These are phyloP conservation scores for Aptenodytes forsteri DNA, from an alignment of 2,113 vertebrate species.

Conservation along the genomic window DNA sequence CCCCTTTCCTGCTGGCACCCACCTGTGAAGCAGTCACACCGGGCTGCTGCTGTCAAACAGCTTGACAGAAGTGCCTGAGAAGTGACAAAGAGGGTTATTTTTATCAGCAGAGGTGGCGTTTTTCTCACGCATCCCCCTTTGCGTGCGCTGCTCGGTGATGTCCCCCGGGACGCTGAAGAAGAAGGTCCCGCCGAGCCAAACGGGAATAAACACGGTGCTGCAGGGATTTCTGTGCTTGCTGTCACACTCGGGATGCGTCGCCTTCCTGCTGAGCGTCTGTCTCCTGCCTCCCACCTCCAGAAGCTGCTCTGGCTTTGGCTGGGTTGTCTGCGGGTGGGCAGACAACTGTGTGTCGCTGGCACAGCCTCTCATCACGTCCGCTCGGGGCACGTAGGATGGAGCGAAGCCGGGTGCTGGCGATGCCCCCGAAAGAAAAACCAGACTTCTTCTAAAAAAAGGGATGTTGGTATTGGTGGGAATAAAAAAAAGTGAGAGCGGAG, in stretches of 20 bases:
- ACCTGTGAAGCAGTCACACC: background rate
- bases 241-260: rapidly evolving
- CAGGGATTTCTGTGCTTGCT: background rate
- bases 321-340: rapidly evolving
- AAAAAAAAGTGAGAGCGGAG: background rate
- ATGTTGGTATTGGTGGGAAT: background rate
- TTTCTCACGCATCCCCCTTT: background rate
- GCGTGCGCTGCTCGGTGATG: rapidly evolving
- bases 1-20: background rate
- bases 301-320: rapidly evolving
- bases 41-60: background rate
- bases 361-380: rapidly evolving
- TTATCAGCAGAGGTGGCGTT: too few relatives aligned
- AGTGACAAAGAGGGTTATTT: too few relatives aligned
- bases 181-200: background rate
- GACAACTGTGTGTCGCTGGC: too few relatives aligned
- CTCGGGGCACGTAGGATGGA: background rate
- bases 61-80: too few relatives aligned
- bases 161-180: background rate
- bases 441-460: background rate
- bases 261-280: background rate
- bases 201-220: rapidly evolving
- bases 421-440: background rate
- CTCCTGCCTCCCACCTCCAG: background rate
- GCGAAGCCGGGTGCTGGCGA: background rate